These are phyloP conservation scores for Chondrilla cf. caribensis DNA, from an alignment of 37 sponge, comb jelly and placozoan species.

Conservation along the genomic window DNA sequence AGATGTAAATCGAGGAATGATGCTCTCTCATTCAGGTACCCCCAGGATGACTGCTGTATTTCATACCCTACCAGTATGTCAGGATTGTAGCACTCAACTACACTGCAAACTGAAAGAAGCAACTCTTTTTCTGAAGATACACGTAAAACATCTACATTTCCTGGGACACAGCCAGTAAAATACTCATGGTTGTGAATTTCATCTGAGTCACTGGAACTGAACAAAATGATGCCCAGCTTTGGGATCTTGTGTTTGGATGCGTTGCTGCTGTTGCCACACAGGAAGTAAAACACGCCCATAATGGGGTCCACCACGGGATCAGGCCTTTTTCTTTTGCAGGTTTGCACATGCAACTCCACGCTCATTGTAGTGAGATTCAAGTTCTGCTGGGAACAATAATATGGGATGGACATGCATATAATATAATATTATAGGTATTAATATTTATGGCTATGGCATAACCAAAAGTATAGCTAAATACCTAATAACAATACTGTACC, in stretches of 20 bases:
- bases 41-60: conserved; percentile 83
- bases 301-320: conserved; percentile 85
- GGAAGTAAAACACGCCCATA: conserved; percentile 69
- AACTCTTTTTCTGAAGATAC: conserved; percentile 60
- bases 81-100: conserved; percentile 70
- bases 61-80: conserved; percentile 94
- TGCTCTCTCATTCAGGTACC: conserved; percentile 88
- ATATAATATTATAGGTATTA: no score
- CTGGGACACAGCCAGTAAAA: conserved; percentile 20
- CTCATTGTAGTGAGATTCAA: conserved; percentile 72
- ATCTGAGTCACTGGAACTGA: neutral
- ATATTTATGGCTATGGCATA: no score
- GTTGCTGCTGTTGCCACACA: conserved; percentile 49
- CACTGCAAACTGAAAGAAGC: conserved; percentile 35
- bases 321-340: conserved; percentile 57
- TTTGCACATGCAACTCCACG: conserved; percentile 74
- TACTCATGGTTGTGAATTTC: neutral
- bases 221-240: neutral
- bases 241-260: neutral
- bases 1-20: conserved; percentile 61
- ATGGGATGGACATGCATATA: no score
- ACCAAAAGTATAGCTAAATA: no score
- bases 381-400: no score
- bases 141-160: conserved; percentile 30
- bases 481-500: no score